Evolutionary conservation across 2,113 vertebrate species (phyloP), one percentile per base, ranked within the genome.

Genomic region (Dascyllus trimaculatus): DNA sequence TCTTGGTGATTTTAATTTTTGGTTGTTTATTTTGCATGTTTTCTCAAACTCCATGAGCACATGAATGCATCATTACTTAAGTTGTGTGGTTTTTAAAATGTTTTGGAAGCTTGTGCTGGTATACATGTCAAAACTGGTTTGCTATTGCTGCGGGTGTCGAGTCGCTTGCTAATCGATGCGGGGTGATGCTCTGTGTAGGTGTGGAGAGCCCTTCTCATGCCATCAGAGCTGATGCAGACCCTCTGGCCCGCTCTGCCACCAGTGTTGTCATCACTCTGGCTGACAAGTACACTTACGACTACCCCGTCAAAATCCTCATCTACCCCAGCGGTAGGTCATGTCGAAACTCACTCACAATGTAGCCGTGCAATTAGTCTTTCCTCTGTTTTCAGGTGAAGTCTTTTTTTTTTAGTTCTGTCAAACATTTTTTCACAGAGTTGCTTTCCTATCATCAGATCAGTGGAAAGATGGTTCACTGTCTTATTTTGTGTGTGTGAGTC

Each of bases 131-230:
- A 10, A 48, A 48, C 1, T 19, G 71, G 14, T 65, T 52, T 64
- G 24, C 77, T 38, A 2, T 35, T 8, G 32, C 32, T 9, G 32
- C 9, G 51, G 43, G 35, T 57, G 17, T 67, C 59, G 49, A 71
- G 73, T 46, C 22, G 2, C 40, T 78, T 79, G 56, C 74, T 80
- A 68, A 75, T 68, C 38, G 25, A 75, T 57, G 49, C 71, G 72
- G 82, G 72, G 24, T 66, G 26, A 75, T 48, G 56, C 26, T 85
- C 24, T 89, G 74, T 68, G 46, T 93, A 99, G 98, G 98, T 15
- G 98, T 99, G 0, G 98, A 99, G 86, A 99, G 98, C 82, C 98
- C 98, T 0, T 98, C 97, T 0, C 98, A 99, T 0, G 96, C 97
- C 86, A 97, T 99, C 85, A 95, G 97, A 21, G 98, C 97, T 0